phyloP scores from a whole-genome alignment of 2,888 invertebrate species.

The Lymantria dispar region DNA sequence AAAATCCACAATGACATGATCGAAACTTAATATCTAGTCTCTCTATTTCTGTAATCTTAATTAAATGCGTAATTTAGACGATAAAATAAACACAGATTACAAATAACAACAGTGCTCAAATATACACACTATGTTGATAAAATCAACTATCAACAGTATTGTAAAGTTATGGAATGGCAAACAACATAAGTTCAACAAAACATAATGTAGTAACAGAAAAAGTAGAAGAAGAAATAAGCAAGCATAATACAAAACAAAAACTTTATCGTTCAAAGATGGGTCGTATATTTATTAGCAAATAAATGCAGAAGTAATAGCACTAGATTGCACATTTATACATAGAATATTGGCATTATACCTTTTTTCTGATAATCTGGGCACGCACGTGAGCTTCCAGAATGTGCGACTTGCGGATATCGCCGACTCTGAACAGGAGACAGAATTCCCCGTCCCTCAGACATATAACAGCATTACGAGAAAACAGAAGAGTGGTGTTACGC shows the following conservation, averaged over 20 bases:
- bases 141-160: neutral
- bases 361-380: slow-evolving; percentile 96
- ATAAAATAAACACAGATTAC: too few species aligned
- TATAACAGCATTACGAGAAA: slow-evolving; percentile 96
- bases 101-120: too few species aligned
- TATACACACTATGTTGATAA: slow-evolving; percentile 2
- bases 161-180: neutral
- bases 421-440: slow-evolving; percentile 96
- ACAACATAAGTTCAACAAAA: neutral
- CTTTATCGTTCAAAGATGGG: slow-evolving; percentile 65
- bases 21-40: too few species aligned
- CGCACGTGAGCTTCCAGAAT: slow-evolving; percentile 98
- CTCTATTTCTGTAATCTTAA: too few species aligned
- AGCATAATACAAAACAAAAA: slow-evolving; percentile 9
- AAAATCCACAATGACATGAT: too few species aligned
- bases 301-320: slow-evolving; percentile 22
- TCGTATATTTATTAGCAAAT: slow-evolving; percentile 42
- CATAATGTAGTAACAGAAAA: slow-evolving; percentile 5
- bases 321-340: slow-evolving; percentile 26
- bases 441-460: slow-evolving; percentile 95
- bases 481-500: slow-evolving; percentile 96
- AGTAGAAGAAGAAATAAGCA: slow-evolving; percentile 18
- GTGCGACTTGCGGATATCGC: slow-evolving; percentile 97
- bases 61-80: too few species aligned
- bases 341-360: slow-evolving; percentile 81